Percentiles rank a stretch among this genome's conserved stretches.
Evolutionary conservation across 2,113 vertebrate species (phyloP).

Genomic region (Eudyptes chrysolophus): DNA sequence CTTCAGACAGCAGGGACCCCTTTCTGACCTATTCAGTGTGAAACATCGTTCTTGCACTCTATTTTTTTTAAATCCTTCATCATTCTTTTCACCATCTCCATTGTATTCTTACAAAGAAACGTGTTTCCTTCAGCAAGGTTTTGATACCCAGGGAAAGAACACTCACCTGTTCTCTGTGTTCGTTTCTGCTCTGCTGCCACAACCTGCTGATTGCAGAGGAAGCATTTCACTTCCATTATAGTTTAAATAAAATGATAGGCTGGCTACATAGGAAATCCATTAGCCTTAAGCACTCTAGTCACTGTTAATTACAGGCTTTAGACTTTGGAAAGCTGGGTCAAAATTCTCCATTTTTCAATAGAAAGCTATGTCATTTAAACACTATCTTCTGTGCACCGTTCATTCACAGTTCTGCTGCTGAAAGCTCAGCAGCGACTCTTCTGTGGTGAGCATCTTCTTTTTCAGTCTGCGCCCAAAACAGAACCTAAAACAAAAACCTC

Average conservation of each 20-base stretch:
- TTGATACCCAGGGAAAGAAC: not conserved
- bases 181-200: not conserved
- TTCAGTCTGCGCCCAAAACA: not conserved
- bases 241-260: conserved; percentile 36
- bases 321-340: not conserved
- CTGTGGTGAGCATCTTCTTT: not conserved
- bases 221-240: not conserved
- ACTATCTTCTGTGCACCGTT: not conserved
- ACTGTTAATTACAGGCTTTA: conserved; percentile 27
- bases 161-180: not conserved
- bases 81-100: not conserved
- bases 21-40: not conserved
- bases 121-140: not conserved
- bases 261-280: conserved; percentile 16
- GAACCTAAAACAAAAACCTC: not conserved
- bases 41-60: not conserved
- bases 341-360: conserved; percentile 13
- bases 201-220: conserved; percentile 6
- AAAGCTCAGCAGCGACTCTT: not conserved
- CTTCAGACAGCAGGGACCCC: not conserved
- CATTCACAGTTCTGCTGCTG: conserved; percentile 16
- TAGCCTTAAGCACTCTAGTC: not conserved
- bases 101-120: not conserved
- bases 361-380: not conserved
- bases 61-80: conserved; percentile 1